Conservation (phyloP, 2,113 vertebrate genomes). For the Corynorhinus townsendii region DNA sequence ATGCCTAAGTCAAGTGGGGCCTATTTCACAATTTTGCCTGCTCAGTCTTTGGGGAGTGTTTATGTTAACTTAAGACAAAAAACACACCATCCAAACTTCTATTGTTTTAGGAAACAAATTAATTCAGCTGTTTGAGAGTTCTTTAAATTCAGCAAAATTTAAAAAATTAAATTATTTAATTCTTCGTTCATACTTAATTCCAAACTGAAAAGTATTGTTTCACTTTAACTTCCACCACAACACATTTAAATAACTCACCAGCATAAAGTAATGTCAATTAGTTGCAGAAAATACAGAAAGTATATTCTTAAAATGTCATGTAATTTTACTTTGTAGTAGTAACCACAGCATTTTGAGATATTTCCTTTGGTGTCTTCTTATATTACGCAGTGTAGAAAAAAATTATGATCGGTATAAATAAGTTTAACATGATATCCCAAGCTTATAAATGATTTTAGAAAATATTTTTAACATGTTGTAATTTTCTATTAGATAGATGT, state of each 20-base stretch:
- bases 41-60: background rate
- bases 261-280: slow-evolving; percentile 4
- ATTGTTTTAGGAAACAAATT: slow-evolving; percentile 2
- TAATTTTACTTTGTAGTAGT: slow-evolving; percentile 27
- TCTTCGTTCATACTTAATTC: background rate
- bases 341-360: slow-evolving; percentile 2
- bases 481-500: background rate
- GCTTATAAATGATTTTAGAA: slow-evolving; percentile 4
- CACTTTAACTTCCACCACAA: background rate
- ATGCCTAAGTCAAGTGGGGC: background rate
- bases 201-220: slow-evolving; percentile 41
- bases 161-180: background rate
- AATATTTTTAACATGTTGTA: slow-evolving; percentile 36
- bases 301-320: slow-evolving; percentile 11
- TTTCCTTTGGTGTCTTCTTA: background rate
- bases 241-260: background rate
- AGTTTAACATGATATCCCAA: background rate
- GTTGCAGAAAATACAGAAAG: background rate
- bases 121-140: background rate
- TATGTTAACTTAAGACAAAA: background rate
- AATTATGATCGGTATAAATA: background rate
- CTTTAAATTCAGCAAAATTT: slow-evolving; percentile 8
- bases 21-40: background rate
- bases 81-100: background rate
- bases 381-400: background rate